Conservation (phyloP, 2,888 invertebrate genomes). For the Drosophila anomelani region DNA sequence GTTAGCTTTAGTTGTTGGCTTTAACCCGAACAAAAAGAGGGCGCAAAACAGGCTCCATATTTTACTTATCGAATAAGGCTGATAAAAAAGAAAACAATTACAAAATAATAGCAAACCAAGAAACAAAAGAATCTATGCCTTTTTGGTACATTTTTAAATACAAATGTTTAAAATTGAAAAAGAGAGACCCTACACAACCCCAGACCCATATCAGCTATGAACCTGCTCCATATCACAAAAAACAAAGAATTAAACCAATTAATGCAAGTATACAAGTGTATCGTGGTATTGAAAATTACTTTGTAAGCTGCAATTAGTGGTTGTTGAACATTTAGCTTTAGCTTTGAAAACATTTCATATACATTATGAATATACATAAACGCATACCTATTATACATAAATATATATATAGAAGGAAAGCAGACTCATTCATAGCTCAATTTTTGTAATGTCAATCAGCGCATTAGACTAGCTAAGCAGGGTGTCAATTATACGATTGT, state of each 20-base stretch:
- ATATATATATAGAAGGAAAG: slow-evolving; percentile 34
- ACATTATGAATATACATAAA: slow-evolving; percentile 49
- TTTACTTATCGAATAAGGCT: slow-evolving; percentile 77
- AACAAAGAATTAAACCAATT: slow-evolving; percentile 48
- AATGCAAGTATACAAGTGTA: slow-evolving; percentile 58
- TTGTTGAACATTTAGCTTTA: slow-evolving; percentile 78
- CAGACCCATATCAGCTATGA: slow-evolving; percentile 68
- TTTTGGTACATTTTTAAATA: slow-evolving; percentile 68
- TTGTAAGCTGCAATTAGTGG: slow-evolving; percentile 79
- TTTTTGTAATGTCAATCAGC: slow-evolving; percentile 51
- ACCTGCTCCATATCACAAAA: slow-evolving; percentile 68
- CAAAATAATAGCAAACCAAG: slow-evolving; percentile 20
- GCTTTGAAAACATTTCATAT: slow-evolving; percentile 62
- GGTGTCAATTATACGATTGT: slow-evolving; percentile 60
- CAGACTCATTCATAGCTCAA: slow-evolving; percentile 48
- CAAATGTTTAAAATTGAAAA: slow-evolving; percentile 28
- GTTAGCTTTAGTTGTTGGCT: slow-evolving; percentile 75
- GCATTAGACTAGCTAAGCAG: slow-evolving; percentile 46
- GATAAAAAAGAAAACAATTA: slow-evolving; percentile 50
- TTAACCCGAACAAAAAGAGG: slow-evolving; percentile 43
- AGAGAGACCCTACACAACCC: slow-evolving; percentile 48
- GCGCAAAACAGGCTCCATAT: slow-evolving; percentile 51
- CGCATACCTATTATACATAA: slow-evolving; percentile 27
- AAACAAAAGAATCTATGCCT: slow-evolving; percentile 48
- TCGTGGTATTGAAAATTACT: slow-evolving; percentile 72